A percentile compares a stretch with the other conserved stretches of the same genome.
Evolutionary conservation across 2,888 invertebrate genomes (phyloP).

Genomic region (Sminthurinus aureus): DNA sequence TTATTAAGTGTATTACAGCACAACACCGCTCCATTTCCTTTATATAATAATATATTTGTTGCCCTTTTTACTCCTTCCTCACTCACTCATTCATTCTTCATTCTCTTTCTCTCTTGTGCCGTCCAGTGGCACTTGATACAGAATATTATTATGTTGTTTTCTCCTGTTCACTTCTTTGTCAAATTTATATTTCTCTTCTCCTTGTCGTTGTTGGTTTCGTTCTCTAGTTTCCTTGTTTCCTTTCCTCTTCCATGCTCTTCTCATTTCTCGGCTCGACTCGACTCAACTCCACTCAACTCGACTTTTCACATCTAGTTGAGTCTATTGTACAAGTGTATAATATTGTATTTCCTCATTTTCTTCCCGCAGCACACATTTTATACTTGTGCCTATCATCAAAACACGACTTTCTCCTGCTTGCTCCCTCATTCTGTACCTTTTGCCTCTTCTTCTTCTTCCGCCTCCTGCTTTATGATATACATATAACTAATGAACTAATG

Average conservation of each 20-base stretch:
- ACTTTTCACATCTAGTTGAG: too few relatives aligned
- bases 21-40: constrained; percentile 1
- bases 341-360: too few relatives aligned
- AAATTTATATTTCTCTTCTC: not conserved
- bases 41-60: not conserved
- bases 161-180: not conserved
- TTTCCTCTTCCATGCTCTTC: not conserved
- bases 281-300: too few relatives aligned
- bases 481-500: too few relatives aligned
- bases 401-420: too few relatives aligned
- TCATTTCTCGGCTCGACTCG: not conserved
- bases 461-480: too few relatives aligned
- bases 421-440: too few relatives aligned
- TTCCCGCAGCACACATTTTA: too few relatives aligned
- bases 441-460: too few relatives aligned
- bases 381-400: too few relatives aligned
- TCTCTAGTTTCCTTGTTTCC: too few relatives aligned
- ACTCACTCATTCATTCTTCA: not conserved
- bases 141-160: constrained; percentile 1
- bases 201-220: not conserved
- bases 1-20: not conserved
- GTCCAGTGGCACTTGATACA: constrained; percentile 3
- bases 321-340: not conserved
- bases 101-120: constrained; percentile 3
- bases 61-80: not conserved